Conservation (phyloP, 37 sponge, comb jelly and placozoan genomes). For the Spongilla lacustris region DNA sequence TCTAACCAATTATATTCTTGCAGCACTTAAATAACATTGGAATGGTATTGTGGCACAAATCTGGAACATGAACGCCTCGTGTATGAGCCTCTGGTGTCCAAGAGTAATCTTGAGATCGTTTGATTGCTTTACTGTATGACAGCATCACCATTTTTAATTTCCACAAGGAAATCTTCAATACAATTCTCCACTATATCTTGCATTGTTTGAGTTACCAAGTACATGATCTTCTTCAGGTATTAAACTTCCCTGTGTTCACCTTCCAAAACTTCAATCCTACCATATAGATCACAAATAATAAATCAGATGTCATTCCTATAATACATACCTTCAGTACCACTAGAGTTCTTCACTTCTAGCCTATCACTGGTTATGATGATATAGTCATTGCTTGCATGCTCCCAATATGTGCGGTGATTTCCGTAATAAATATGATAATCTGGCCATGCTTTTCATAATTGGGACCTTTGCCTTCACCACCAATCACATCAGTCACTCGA, state of each 20-base stretch:
- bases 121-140: not conserved
- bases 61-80: constrained; percentile 12
- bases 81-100: not conserved
- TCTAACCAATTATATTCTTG: constrained; percentile 19
- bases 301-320: not conserved
- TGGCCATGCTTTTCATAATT: too few relatives aligned
- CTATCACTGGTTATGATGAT: constrained; percentile 19
- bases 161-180: not conserved
- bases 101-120: not conserved
- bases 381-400: not conserved
- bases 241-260: constrained; percentile 8
- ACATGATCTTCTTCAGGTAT: constrained; percentile 5
- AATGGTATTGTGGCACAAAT: not conserved
- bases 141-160: not conserved
- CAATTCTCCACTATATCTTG: not conserved
- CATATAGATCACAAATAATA: not conserved
- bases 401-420: too few relatives aligned
- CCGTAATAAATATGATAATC: too few relatives aligned
- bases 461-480: too few relatives aligned
- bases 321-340: constrained; percentile 25
- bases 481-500: too few relatives aligned
- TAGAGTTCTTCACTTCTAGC: constrained; percentile 11
- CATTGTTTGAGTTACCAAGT: too few relatives aligned
- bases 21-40: constrained; percentile 14
- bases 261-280: constrained; percentile 45